phyloP scores from a whole-genome alignment of 2,888 invertebrate genomes.

The Cinara cedri region DNA sequence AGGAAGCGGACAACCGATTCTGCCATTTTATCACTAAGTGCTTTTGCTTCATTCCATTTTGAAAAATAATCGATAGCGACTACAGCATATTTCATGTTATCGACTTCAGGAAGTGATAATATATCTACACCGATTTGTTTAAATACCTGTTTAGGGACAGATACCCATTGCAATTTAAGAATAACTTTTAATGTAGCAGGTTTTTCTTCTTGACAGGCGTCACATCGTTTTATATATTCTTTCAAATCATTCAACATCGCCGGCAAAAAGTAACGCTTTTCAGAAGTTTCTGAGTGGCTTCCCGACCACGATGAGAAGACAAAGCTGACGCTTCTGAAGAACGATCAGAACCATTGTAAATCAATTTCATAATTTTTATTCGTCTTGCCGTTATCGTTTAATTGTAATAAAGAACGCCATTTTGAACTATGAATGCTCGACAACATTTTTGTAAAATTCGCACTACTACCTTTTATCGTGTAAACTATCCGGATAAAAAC shows the following conservation, averaged over 20 bases:
- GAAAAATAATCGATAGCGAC: not conserved
- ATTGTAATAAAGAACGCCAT: not conserved
- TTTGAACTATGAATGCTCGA: not conserved
- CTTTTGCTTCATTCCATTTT: not conserved
- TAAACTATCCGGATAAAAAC: not conserved
- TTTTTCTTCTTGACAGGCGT: not conserved
- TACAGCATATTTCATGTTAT: not conserved
- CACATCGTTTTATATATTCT: not conserved
- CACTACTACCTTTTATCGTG: not conserved
- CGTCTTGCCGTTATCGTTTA: not conserved
- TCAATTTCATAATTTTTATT: not conserved
- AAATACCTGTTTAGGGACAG: not conserved
- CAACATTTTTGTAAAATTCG: not conserved
- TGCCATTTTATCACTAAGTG: not conserved
- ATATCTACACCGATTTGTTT: slow-evolving; percentile 5
- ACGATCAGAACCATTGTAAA: not conserved
- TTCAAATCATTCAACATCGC: not conserved
- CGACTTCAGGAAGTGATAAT: not conserved
- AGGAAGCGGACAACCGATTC: not conserved
- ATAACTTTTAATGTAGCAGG: slow-evolving; percentile 6
- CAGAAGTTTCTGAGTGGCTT: not conserved
- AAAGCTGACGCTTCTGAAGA: slow-evolving; percentile 10
- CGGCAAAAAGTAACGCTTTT: not conserved
- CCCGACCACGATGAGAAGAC: not conserved
- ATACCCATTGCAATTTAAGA: not conserved